Evolutionary conservation across 2,113 vertebrate genomes (phyloP).

Genomic region (Callionymus lyra): DNA sequence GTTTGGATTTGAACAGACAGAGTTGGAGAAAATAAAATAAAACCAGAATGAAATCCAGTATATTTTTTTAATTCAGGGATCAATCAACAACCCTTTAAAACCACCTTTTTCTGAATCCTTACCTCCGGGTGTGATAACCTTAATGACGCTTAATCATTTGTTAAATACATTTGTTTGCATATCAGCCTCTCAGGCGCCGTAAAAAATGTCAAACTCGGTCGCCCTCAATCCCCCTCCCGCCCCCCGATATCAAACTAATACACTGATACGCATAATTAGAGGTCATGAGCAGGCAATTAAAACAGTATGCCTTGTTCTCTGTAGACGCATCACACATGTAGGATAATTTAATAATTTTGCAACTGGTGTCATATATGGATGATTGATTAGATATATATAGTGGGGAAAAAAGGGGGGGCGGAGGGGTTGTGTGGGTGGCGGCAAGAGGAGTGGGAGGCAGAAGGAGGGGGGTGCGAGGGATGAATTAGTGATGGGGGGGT

Average conservation of each 20-base stretch:
- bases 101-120: too few species aligned
- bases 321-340: slow-evolving; percentile 47
- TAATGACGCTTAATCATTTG: slow-evolving; percentile 16
- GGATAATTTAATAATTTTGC: slow-evolving; percentile 57
- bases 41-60: too few species aligned
- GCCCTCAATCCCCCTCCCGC: slow-evolving; percentile 31
- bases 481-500: slow-evolving; percentile 48
- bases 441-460: slow-evolving; percentile 22
- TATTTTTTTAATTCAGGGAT: not conserved
- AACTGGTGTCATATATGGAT: slow-evolving; percentile 58
- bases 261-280: slow-evolving; percentile 55
- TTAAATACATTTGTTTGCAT: slow-evolving; percentile 24
- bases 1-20: too few species aligned
- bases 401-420: slow-evolving; percentile 38
- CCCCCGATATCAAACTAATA: slow-evolving; percentile 57
- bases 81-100: too few species aligned
- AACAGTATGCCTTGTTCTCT: slow-evolving; percentile 45
- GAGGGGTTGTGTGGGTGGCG: slow-evolving; percentile 28
- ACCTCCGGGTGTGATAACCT: too few species aligned
- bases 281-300: slow-evolving; percentile 56
- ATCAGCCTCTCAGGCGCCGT: slow-evolving; percentile 35
- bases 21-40: not conserved
- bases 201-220: slow-evolving; percentile 55
- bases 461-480: slow-evolving; percentile 22
- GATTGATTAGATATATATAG: slow-evolving; percentile 54